Base-by-base conservation (phyloP, 92 coral and sea anemone species). In the Zoanthus sansibaricus region DNA sequence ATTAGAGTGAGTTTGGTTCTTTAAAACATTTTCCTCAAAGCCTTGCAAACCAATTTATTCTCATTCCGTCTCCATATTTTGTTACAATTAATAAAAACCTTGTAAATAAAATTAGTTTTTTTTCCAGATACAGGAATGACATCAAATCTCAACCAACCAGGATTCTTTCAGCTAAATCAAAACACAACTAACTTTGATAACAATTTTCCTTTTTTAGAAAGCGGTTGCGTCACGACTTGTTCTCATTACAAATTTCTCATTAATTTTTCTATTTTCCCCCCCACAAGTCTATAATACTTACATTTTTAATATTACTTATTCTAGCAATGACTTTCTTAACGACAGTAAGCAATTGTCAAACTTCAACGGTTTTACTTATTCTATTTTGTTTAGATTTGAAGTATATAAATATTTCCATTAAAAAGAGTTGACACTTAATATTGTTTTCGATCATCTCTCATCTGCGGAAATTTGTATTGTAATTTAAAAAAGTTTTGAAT, bases 101-200 rank as follows among this genome's bases (percentile, higher is more conserved):
- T 75, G 33, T 49, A 49, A 47, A 75, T 75, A 73, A 46, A 48
- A 47, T 1, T 18, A 8, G 1, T 48, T 10, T 20, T 10, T 51
- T 14, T 75, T 75, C 32, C 33, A 48, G 17, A 51, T 17, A 46
- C 17, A 52, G 33, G 21, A 76, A 76, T 76, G 49, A 12, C 31
- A 76, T 76, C 44, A 76, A 76, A 7, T 49, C 20, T 48, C 79
- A 48, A 51, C 79, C 79, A 76, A 76, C 64, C 66, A 55, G 58
- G 55, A 21, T 6, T 37, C 32, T 76, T 13, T 8, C 21, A 21
- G 44, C 58, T n/a, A 49, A 74, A 44, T 31, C 15, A 18, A 48
- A 74, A 16, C 58, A 21, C 21, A 76, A 49, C 5, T 49, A 21
- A 42, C 20, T 13, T 17, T 33, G 45, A 42, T 16, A 18, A 12